Percentiles rank a stretch among this genome's conserved stretches.
These are phyloP conservation scores for Calliphora vicina DNA, from an alignment of 1,140 invertebrate species.

Conservation along the genomic window DNA sequence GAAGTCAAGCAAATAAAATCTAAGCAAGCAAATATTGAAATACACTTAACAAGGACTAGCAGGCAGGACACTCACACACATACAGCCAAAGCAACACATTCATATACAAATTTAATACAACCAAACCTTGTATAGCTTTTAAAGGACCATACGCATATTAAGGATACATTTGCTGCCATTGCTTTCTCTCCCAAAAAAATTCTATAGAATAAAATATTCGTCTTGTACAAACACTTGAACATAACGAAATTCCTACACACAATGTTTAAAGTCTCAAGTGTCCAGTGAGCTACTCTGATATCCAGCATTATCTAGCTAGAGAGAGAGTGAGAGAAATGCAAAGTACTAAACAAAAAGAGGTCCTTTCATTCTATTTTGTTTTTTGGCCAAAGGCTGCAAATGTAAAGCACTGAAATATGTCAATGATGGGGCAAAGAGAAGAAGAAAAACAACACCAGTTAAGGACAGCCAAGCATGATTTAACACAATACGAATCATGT, in stretches of 20 bases:
- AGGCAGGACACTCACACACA: not conserved
- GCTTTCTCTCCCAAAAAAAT: not conserved
- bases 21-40: slow-evolving; percentile 1
- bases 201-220: not conserved
- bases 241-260: not conserved
- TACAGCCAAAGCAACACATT: not conserved
- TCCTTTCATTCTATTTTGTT: not conserved
- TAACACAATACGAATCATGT: not conserved
- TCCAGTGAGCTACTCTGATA: not conserved
- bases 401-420: not conserved
- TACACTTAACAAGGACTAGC: not conserved
- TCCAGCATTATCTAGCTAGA: not conserved
- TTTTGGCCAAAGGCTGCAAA: not conserved
- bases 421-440: not conserved
- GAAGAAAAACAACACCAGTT: not conserved
- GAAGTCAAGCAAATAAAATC: slow-evolving; percentile 1
- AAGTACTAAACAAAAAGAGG: not conserved
- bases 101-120: not conserved
- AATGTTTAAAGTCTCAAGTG: not conserved
- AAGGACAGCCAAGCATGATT: slow-evolving; percentile 11
- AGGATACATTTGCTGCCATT: not conserved
- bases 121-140: not conserved
- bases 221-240: not conserved
- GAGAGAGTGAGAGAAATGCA: not conserved
- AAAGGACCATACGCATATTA: not conserved